Percentiles rank a stretch among this genome's conserved stretches.
Evolutionary conservation across 92 coral and sea anemone genomes (phyloP).

Genomic region (Hydrozoanthus gracilis): DNA sequence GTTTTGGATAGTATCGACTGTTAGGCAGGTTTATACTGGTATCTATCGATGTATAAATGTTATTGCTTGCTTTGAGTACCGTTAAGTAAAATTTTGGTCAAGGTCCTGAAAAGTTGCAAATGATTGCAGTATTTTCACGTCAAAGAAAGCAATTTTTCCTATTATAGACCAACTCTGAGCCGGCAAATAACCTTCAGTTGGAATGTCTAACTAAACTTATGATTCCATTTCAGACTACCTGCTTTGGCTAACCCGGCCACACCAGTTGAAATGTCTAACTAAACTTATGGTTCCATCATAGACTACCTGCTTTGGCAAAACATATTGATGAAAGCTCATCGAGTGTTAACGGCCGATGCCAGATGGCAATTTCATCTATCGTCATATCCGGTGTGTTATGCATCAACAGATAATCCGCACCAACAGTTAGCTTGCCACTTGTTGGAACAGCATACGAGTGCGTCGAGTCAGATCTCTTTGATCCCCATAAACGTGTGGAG

Average conservation of each 20-base stretch:
- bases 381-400: constrained; percentile 61
- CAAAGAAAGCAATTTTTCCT: too few species aligned
- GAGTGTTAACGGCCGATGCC: constrained; percentile 67
- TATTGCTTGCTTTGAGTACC: too few species aligned
- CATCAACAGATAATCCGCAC: constrained; percentile 66
- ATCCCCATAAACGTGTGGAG: constrained; percentile 50
- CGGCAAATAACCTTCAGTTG: too few species aligned
- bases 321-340: constrained; percentile 69
- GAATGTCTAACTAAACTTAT: background rate
- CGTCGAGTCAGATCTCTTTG: constrained; percentile 1
- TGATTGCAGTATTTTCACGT: too few species aligned
- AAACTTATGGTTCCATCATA: background rate
- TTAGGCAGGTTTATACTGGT: too few species aligned
- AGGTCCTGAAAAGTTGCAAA: too few species aligned
- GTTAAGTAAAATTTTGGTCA: too few species aligned
- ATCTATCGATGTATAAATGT: too few species aligned
- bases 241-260: constrained; percentile 54
- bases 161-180: too few species aligned
- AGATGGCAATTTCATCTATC: constrained; percentile 87
- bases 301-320: constrained; percentile 84
- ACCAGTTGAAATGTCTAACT: too few species aligned
- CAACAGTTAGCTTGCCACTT: constrained; percentile 72
- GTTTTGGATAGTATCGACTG: too few species aligned
- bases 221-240: constrained; percentile 51
- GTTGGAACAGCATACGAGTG: constrained; percentile 57